These are phyloP conservation scores for Calameuta pallipes DNA, from an alignment of 2,888 invertebrate species.

Conservation along the genomic window DNA sequence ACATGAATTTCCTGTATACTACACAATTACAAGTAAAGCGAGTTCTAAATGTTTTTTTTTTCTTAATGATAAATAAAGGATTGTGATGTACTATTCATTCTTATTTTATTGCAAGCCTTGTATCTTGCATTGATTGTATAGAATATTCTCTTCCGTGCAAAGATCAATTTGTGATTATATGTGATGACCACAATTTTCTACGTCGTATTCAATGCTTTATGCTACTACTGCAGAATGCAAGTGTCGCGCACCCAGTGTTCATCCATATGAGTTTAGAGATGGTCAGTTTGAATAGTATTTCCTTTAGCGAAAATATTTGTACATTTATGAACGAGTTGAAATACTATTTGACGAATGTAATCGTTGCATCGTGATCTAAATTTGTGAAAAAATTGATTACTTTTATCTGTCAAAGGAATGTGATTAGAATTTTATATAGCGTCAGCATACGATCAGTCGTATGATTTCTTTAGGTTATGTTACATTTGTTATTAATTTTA, in stretches of 20 bases:
- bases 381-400: not conserved
- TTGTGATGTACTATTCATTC: not conserved
- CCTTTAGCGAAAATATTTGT: not conserved
- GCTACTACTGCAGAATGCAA: not conserved
- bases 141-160: not conserved
- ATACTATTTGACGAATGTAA: not conserved
- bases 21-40: not conserved
- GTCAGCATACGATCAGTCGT: not conserved
- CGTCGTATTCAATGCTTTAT: not conserved
- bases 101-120: not conserved
- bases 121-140: not conserved
- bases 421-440: not conserved
- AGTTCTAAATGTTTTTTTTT: not conserved
- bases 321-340: not conserved
- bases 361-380: not conserved
- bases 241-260: not conserved
- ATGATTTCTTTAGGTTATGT: slow-evolving; percentile 21
- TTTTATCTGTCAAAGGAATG: not conserved
- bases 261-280: not conserved
- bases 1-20: not conserved
- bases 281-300: not conserved
- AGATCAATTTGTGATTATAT: not conserved
- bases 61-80: not conserved
- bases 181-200: not conserved
- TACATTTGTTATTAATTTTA: slow-evolving; percentile 20